Conservation (phyloP, 1,140 invertebrate species). For the Armadillidium nasatum region DNA sequence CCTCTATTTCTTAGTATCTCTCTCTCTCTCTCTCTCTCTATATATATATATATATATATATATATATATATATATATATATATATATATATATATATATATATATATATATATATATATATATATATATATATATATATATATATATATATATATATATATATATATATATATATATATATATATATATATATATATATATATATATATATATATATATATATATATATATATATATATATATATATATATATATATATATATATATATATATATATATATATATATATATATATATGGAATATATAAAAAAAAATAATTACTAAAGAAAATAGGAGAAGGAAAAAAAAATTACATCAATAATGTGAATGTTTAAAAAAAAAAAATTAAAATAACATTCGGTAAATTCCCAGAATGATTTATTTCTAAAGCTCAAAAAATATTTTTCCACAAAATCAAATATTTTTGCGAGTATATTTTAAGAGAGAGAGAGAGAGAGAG, state of each 20-base stretch:
- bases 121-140: conserved; percentile 22
- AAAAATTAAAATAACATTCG: conserved; percentile 7
- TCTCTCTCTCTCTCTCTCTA: too few relatives aligned
- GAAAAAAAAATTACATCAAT: background rate
- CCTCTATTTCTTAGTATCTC: too few relatives aligned
- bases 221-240: background rate
- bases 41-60: conserved; percentile 9
- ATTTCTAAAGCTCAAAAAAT: conserved; percentile 1
- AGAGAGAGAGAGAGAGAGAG: background rate
- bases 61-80: conserved; percentile 21
- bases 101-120: conserved; percentile 20
- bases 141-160: conserved; percentile 19
- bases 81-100: conserved; percentile 25
- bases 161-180: conserved; percentile 9
- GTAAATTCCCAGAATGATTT: conserved; percentile 11
- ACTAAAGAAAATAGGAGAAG: background rate
- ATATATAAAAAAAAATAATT: background rate
- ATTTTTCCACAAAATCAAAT: conserved; percentile 11
- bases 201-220: conserved; percentile 23
- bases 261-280: conserved; percentile 26
- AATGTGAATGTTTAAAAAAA: background rate
- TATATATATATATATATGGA: background rate
- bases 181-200: conserved; percentile 23
- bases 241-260: conserved; percentile 20
- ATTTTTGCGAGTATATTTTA: background rate